A percentile compares a stretch with the other conserved stretches of the same genome.
Evolutionary conservation across 2,888 invertebrate species (phyloP).

Genomic region (Hypena proboscidalis): DNA sequence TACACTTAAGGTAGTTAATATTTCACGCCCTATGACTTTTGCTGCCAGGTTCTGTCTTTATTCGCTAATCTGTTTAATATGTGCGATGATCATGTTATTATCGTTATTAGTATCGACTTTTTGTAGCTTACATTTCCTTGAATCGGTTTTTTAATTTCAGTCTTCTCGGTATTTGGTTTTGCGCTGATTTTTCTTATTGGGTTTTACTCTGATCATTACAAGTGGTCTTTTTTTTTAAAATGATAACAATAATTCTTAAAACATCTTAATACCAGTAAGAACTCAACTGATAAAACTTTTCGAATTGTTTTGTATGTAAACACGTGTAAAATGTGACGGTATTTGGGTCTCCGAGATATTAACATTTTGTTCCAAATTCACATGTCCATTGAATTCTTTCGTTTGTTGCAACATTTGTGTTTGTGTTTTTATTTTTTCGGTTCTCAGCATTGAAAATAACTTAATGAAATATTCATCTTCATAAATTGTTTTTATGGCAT

Average conservation of each 20-base stretch:
- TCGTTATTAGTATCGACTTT: not conserved
- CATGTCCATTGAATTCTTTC: conserved; percentile 18
- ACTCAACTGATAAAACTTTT: not conserved
- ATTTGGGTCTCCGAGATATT: conserved; percentile 12
- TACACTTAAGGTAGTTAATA: conserved; percentile 28
- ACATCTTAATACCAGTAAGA: conserved; percentile 9
- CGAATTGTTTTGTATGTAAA: conserved; percentile 11
- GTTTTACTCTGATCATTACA: too few relatives aligned
- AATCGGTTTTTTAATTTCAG: too few relatives aligned
- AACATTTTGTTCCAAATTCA: conserved; percentile 12
- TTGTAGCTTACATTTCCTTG: too few relatives aligned
- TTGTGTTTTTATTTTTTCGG: not conserved
- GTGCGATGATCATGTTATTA: conserved; percentile 3
- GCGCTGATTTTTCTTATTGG: too few relatives aligned
- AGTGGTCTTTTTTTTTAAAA: too few relatives aligned
- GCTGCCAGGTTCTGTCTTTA: conserved; percentile 10
- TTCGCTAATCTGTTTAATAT: conserved; percentile 10
- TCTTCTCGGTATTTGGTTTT: too few relatives aligned
- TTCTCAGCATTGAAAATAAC: not conserved
- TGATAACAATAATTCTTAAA: too few relatives aligned
- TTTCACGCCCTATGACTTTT: conserved; percentile 22
- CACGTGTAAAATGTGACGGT: conserved; percentile 12
- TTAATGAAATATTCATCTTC: too few relatives aligned
- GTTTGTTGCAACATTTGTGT: conserved; percentile 14
- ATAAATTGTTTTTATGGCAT: too few relatives aligned